Evolutionary conservation across 2,113 vertebrate genomes (phyloP).

Genomic region (Echinops telfairi): DNA sequence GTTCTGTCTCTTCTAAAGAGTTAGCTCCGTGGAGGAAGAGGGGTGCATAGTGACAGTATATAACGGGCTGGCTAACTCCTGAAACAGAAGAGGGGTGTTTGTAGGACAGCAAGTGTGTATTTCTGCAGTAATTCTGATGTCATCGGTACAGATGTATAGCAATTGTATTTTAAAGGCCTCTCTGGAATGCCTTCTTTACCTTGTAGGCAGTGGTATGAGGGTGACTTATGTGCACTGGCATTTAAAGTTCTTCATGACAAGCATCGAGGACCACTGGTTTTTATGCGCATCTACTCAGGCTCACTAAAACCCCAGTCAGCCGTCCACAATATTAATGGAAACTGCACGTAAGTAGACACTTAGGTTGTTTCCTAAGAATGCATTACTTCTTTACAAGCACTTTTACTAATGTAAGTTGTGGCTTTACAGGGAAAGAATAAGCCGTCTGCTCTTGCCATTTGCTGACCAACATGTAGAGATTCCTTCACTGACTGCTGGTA

Average conservation of each 20-base stretch:
- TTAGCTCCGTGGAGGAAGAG: neutral
- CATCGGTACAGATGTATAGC: neutral
- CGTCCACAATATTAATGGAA: slow-evolving; percentile 95
- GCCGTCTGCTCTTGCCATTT: slow-evolving; percentile 96
- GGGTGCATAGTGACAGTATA: neutral
- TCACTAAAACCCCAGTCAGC: slow-evolving; percentile 93
- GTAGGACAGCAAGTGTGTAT: neutral
- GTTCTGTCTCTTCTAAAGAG: slow-evolving; percentile 6
- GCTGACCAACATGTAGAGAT: slow-evolving; percentile 98
- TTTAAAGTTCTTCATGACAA: slow-evolving; percentile 99
- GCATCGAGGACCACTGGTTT: slow-evolving; percentile 96
- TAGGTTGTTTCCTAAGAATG: neutral
- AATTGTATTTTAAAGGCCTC: slow-evolving; percentile 28
- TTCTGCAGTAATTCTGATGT: slow-evolving; percentile 20
- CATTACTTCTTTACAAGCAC: slow-evolving; percentile 12
- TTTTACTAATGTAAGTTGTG: slow-evolving; percentile 69
- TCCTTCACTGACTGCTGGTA: slow-evolving; percentile 93
- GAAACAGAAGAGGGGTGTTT: neutral
- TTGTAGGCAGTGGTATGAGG: slow-evolving; percentile 94
- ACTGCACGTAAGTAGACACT: slow-evolving; percentile 90
- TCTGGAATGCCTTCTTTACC: slow-evolving; percentile 66
- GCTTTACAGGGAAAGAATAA: slow-evolving; percentile 94
- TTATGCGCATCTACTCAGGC: slow-evolving; percentile 96
- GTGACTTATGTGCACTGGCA: slow-evolving; percentile 95
- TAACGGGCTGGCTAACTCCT: neutral